Evolutionary conservation across 92 coral and sea anemone species (phyloP).

Genomic region (Palythoa grandis): DNA sequence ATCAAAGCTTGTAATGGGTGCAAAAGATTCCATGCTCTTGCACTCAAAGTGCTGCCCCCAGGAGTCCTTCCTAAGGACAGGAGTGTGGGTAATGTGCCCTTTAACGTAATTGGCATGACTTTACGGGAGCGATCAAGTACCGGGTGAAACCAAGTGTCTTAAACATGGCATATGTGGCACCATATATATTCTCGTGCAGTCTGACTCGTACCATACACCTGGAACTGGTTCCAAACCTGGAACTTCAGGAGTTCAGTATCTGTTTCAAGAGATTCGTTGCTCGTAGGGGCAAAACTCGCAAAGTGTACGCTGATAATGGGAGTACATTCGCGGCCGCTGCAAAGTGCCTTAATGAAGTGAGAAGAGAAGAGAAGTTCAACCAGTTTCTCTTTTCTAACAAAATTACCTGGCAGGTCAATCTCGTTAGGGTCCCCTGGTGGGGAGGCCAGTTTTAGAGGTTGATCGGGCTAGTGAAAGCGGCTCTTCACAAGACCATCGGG

Average conservation of each 20-base stretch:
- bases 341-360: conserved; percentile 1
- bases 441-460: no score
- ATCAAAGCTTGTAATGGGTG: neutral
- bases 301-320: conserved; percentile 1
- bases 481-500: neutral
- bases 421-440: no score
- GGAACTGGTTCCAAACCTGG: conserved; percentile 5
- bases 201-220: no score
- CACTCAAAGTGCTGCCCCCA: neutral
- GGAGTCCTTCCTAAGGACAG: neutral
- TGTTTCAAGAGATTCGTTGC: no score
- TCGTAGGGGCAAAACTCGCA: neutral
- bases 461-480: neutral
- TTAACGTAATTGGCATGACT: neutral
- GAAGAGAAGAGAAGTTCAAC: conserved; percentile 6
- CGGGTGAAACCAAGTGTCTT: neutral
- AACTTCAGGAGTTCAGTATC: neutral
- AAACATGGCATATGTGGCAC: neutral
- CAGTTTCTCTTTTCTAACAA: neutral
- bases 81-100: conserved; percentile 12
- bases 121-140: neutral
- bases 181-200: neutral
- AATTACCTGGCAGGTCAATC: conserved; percentile 31
- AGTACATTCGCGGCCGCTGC: conserved; percentile 3
- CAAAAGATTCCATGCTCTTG: conserved; percentile 6